phyloP scores from a whole-genome alignment of 92 coral and sea anemone species.

The Zoanthus gigantus region DNA sequence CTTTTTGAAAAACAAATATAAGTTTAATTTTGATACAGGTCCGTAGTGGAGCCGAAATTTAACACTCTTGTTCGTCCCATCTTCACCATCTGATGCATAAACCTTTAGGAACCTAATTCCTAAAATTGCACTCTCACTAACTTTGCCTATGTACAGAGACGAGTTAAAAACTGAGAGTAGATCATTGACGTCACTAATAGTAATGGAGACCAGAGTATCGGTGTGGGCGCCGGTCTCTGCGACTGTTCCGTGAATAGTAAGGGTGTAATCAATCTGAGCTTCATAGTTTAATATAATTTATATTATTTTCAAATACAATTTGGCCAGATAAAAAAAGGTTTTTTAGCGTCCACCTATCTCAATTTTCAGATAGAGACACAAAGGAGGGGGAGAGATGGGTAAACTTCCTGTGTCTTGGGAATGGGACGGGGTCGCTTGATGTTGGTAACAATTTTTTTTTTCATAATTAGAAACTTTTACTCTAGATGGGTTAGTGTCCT shows the following conservation, averaged over 20 bases:
- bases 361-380: no score
- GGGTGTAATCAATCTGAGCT: slow-evolving; percentile 68
- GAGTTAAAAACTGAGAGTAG: slow-evolving; percentile 87
- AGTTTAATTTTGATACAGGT: no score
- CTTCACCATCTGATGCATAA: slow-evolving; percentile 82
- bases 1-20: no score
- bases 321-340: no score
- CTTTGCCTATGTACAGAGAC: slow-evolving; percentile 78
- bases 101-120: slow-evolving; percentile 81
- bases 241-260: slow-evolving; percentile 93
- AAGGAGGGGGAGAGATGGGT: no score
- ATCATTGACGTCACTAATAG: slow-evolving; percentile 89
- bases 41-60: slow-evolving; percentile 68
- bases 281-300: slow-evolving; percentile 73
- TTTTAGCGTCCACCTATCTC: no score
- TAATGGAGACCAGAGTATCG: slow-evolving; percentile 73
- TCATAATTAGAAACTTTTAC: no score
- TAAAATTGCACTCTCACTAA: slow-evolving; percentile 76
- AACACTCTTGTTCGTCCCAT: slow-evolving; percentile 80
- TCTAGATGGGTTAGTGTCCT: no score
- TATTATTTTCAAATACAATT: no score
- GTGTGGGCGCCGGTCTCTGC: slow-evolving; percentile 83
- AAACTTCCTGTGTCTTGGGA: no score
- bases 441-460: no score
- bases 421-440: no score